These are phyloP conservation scores for Lomographa bimaculata DNA, from an alignment of 2,888 invertebrate species.

Conservation along the genomic window DNA sequence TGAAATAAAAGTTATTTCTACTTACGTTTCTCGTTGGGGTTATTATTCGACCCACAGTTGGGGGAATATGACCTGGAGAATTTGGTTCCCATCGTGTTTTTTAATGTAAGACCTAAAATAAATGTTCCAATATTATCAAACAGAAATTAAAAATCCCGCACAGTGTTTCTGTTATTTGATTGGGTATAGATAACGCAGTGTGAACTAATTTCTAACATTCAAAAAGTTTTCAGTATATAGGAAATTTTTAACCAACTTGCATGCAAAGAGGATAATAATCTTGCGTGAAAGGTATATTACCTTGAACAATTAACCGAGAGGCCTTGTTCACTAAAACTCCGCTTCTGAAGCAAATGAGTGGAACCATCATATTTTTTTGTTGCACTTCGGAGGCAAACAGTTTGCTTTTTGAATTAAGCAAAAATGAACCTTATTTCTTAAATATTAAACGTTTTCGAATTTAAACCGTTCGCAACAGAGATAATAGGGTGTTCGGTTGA, in stretches of 20 bases:
- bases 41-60: conserved; percentile 50
- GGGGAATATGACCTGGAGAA: conserved; percentile 75
- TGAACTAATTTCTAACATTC: too few relatives aligned
- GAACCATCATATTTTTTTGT: conserved; percentile 35
- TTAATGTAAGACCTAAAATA: conserved; percentile 34
- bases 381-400: too few relatives aligned
- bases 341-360: conserved; percentile 39
- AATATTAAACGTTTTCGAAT: too few relatives aligned
- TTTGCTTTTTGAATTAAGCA: too few relatives aligned
- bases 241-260: too few relatives aligned
- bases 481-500: too few relatives aligned
- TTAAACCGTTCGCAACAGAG: too few relatives aligned
- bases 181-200: conserved; percentile 31
- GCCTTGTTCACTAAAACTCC: conserved; percentile 53
- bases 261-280: neutral
- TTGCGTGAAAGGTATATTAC: conserved; percentile 44
- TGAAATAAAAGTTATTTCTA: too few relatives aligned
- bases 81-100: conserved; percentile 68
- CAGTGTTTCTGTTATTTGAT: conserved; percentile 6
- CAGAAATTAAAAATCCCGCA: conserved; percentile 23
- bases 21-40: conserved; percentile 55
- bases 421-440: too few relatives aligned
- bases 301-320: conserved; percentile 60
- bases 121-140: neutral
- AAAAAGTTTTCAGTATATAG: too few relatives aligned